phyloP scores from a whole-genome alignment of 2,888 invertebrate species.

The Chymomyza caudatula region DNA sequence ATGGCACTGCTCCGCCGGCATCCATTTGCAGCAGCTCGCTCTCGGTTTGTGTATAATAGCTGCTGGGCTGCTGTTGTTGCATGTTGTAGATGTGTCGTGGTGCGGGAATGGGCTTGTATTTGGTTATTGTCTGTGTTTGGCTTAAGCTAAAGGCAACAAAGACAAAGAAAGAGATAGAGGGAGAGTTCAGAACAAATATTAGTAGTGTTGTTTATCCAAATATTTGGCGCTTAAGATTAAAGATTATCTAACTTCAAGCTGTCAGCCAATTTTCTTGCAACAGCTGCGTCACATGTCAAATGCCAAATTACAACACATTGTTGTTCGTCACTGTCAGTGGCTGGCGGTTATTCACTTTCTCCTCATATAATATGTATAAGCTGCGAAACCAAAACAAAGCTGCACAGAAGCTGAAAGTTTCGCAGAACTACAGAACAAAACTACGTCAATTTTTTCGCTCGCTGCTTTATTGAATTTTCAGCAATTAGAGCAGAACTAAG shows the following conservation, averaged over 20 bases:
- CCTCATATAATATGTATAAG: neutral
- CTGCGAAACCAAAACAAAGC: neutral
- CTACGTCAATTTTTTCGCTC: neutral
- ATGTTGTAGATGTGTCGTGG: slow-evolving; percentile 51
- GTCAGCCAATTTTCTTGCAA: neutral
- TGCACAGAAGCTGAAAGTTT: neutral
- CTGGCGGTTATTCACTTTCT: neutral
- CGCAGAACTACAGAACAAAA: neutral
- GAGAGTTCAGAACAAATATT: neutral
- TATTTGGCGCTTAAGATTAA: neutral
- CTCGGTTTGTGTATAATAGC: slow-evolving; percentile 77
- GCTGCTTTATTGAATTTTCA: neutral
- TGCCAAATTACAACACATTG: neutral
- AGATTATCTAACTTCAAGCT: neutral
- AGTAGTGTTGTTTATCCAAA: too few relatives aligned
- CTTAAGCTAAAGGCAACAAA: neutral
- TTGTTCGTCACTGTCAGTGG: neutral
- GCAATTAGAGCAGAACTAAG: neutral
- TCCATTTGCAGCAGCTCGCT: slow-evolving; percentile 76
- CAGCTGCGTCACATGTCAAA: neutral
- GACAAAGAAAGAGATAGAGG: neutral
- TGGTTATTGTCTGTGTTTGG: slow-evolving; percentile 24
- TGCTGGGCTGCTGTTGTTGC: slow-evolving; percentile 74
- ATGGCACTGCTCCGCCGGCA: slow-evolving; percentile 62
- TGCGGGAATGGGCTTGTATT: slow-evolving; percentile 52